phyloP scores from a whole-genome alignment of 2,113 vertebrate species.

The Danio rerio region GRCz12tu NC_133185.1:30562001-30562500 shows the following conservation, averaged over 20 bases:
- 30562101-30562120: background rate
- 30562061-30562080: no score
- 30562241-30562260: slow-evolving; percentile 94
- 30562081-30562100: no score
- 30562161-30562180: background rate
- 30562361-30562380: slow-evolving; percentile 90
- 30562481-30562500: slow-evolving; percentile 68
- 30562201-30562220: slow-evolving; percentile 96
- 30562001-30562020: no score
- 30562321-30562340: slow-evolving; percentile 82
- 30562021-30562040: no score
- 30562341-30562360: slow-evolving; percentile 86
- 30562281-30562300: slow-evolving; percentile 90
- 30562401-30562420: slow-evolving; percentile 85
- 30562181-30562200: slow-evolving; percentile 69
- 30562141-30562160: background rate
- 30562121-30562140: background rate
- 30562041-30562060: no score
- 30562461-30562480: slow-evolving; percentile 86
- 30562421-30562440: slow-evolving; percentile 83
- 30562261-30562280: slow-evolving; percentile 97
- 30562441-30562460: slow-evolving; percentile 96
- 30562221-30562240: slow-evolving; percentile 93
- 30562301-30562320: slow-evolving; percentile 91
- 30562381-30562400: slow-evolving; percentile 87